Evolutionary conservation across 2,888 invertebrate species (phyloP), one percentile per base, ranked within the genome.

Genomic region (Chaetogeoica ovagalla): DNA sequence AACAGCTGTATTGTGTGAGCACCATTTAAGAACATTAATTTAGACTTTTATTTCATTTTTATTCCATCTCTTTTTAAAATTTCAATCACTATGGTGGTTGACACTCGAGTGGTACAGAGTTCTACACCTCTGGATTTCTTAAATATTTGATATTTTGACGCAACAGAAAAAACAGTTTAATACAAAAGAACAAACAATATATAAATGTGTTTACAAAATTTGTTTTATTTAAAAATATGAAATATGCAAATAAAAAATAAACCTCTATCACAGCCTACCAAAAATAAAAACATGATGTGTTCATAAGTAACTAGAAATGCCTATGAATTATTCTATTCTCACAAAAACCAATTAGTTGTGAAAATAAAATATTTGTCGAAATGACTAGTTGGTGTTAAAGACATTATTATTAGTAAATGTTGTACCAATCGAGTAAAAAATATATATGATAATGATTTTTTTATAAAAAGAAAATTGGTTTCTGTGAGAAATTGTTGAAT

Each of bases 241-340:
- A 79, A 43, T 79, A 65, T 21, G 23, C 30, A 68, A 76, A 69
- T 57, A 57, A 79, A 70, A 68, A 55, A 71, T 55, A 55, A 63
- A 57, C 71, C 70, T 62, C 79, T 79, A 71, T 79, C 79, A 79
- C 79, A 79, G 79, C 57, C 79, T 79, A 79, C 71, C 9, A 63
- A 15, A 48, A 79, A 23, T 23, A 63, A 65, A 71, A 57, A 71
- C 23, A 55, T 6, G 43, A 43, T 57, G 2, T 75, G 5, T 43
- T 48, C 21, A 74, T 48, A 65, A 68, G 5, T 59, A 9, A 76
- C 15, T 48, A 68, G 43, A 48, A 76, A 76, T 59, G 2, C 0
- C n/a, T 75, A 75, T 1, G 43, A 13, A 57, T 43, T 19, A 57
- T 43, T 19, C 21, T n/a, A 48, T 68, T 1, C 23, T 59, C 37